These are phyloP conservation scores for Ophioderma brevispina DNA, from an alignment of 35 echinoderm and acorn worm species.

Conservation along the genomic window DNA sequence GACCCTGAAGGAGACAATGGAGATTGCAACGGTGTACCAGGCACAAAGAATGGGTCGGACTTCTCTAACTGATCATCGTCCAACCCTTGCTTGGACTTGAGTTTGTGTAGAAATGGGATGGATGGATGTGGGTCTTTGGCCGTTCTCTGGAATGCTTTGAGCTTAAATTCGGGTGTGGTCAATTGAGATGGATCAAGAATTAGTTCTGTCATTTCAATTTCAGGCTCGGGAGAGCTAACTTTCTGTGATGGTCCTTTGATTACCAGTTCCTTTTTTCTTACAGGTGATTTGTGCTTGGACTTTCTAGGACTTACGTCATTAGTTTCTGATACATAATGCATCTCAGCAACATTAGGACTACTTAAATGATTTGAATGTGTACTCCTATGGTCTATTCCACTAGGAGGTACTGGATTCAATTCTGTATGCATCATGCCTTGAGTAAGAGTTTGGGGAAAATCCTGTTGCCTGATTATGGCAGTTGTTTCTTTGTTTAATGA, in stretches of 20 bases:
- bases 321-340: constrained; percentile 20
- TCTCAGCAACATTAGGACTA: not conserved
- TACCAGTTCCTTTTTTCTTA: not conserved
- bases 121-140: constrained; percentile 59
- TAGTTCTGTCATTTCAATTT: constrained; percentile 34
- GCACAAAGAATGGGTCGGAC: constrained; percentile 35
- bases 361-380: not conserved
- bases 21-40: constrained; percentile 31
- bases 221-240: not conserved
- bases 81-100: not conserved
- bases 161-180: constrained; percentile 50
- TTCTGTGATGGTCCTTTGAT: not conserved
- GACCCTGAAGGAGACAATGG: not conserved
- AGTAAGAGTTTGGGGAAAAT: constrained; percentile 26
- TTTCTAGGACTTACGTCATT: not conserved
- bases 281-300: not conserved
- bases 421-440: constrained; percentile 33
- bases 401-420: not conserved
- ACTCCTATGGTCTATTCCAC: not conserved
- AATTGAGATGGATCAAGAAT: constrained; percentile 20
- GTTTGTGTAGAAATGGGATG: constrained; percentile 3
- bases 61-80: constrained; percentile 10
- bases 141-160: constrained; percentile 66
- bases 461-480: not conserved
- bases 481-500: not conserved